Percentiles rank a stretch among this genome's conserved stretches.
Evolutionary conservation across 2,888 invertebrate genomes (phyloP).

Genomic region (Mythimna lalbum): DNA sequence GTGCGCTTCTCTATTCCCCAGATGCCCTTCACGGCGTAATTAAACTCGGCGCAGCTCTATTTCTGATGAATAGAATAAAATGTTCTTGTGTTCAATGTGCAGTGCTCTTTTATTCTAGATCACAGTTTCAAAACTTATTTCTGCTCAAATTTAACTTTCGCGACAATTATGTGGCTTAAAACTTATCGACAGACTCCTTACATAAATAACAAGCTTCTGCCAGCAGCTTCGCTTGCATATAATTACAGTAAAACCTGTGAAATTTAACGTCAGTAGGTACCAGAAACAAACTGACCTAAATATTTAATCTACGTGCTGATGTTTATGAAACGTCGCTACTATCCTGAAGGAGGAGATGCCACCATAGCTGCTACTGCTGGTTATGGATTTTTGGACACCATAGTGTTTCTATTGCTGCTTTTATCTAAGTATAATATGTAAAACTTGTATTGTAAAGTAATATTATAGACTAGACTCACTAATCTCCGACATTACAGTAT

Average conservation of each 20-base stretch:
- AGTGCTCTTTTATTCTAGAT: background rate
- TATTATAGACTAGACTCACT: background rate
- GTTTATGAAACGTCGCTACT: background rate
- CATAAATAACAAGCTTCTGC: background rate
- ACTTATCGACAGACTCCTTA: background rate
- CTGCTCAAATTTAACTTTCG: background rate
- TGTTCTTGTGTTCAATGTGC: constrained; percentile 7
- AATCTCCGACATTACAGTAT: background rate
- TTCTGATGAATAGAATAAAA: constrained; percentile 46
- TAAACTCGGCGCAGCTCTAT: constrained; percentile 39
- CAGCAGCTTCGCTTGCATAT: too few relatives aligned
- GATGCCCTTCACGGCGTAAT: constrained; percentile 46
- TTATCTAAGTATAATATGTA: background rate
- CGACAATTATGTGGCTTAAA: background rate
- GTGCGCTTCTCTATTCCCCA: constrained; percentile 35
- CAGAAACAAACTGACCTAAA: constrained; percentile 1
- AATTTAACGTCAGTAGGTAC: background rate
- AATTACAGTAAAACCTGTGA: background rate
- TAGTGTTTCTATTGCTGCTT: background rate
- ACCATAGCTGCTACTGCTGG: background rate
- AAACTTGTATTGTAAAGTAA: background rate
- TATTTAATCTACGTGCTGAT: background rate
- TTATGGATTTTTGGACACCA: too few relatives aligned
- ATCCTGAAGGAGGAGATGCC: background rate
- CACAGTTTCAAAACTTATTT: background rate